Base-by-base conservation (phyloP, 2,888 invertebrate genomes). In the Eudemis profundana region DNA sequence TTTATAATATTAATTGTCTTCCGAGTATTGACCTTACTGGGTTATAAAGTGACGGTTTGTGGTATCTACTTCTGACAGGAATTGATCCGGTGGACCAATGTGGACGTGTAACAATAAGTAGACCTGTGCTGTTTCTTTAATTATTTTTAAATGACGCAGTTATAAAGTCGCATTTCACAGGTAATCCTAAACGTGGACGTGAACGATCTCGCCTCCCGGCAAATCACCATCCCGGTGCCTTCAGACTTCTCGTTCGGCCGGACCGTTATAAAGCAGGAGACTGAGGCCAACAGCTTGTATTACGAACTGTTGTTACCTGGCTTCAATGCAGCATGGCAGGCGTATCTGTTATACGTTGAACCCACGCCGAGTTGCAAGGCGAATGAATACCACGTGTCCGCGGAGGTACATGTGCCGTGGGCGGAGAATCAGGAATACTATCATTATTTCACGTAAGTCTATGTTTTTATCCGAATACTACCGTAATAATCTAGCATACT, bases 321-420 rank as follows among this genome's bases (percentile, higher is more conserved):
- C 5, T 88, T 96, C 21, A 85, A 92, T 38, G 90, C 93, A 46
- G 78, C 95, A 0, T 93, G 94, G 75, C 94, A 96, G 77, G 93
- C 94, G 1, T 92, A 94, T 69, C 81, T 93, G 19, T 75, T 96
- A n/a, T 83, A 92, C 69, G 87, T 96, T 0, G 94, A 94, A 68
- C 93, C 95, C 0, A 75, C 84, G 0, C 77, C 82, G 0, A 91
- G 89, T 67, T 90, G 91, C 40, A 86, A 85, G 42, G 80, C 82
- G 0, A 69, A 61, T 0, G 78, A 85, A 17, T 93, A 94, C 76
- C 94, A 95, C 67, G 93, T 94, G 0, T 93, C 94, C 0, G 94
- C 93, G 0, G 94, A 93, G 70, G 73, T 95, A 4, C 91, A 93
- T 54, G 93, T 94, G 0, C 95, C 96, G 0, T 96, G 96, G 96